Evolutionary conservation across 2,113 vertebrate genomes (phyloP).

Genomic region (Phoenicopterus ruber): DNA sequence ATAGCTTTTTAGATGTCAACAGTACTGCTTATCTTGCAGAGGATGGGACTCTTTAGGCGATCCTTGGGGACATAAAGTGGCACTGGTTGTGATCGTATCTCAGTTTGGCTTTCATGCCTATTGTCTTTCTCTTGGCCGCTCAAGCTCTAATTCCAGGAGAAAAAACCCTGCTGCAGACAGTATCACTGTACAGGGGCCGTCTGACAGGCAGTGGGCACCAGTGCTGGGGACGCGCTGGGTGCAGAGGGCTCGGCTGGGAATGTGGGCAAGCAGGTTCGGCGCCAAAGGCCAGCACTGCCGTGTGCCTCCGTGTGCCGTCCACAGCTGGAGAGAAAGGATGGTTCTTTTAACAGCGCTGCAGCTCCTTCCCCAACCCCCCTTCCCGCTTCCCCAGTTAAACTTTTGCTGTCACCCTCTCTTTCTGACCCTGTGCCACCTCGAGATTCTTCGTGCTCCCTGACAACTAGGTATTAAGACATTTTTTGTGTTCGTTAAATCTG

Average conservation of each 20-base stretch:
- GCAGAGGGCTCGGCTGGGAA: not conserved
- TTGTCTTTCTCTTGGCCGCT: not conserved
- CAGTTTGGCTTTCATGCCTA: not conserved
- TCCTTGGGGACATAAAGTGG: not conserved
- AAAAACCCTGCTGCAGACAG: not conserved
- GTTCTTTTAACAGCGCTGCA: not conserved
- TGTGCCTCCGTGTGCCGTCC: not conserved
- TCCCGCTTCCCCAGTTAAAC: not conserved
- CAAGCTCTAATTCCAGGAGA: not conserved
- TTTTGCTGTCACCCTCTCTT: not conserved
- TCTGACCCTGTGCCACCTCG: not conserved
- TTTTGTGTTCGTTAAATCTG: not conserved
- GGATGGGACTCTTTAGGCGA: not conserved
- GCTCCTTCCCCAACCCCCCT: not conserved
- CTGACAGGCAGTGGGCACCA: not conserved
- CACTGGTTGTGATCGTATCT: not conserved
- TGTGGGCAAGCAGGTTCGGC: not conserved
- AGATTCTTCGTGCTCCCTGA: not conserved
- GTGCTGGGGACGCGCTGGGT: not conserved
- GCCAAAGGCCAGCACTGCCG: slow-evolving; percentile 7
- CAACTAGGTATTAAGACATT: not conserved
- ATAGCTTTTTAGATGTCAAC: not conserved
- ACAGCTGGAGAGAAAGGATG: not conserved
- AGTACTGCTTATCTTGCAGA: not conserved
- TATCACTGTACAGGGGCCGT: slow-evolving; percentile 6